Percentiles rank a stretch among this genome's conserved stretches.
Evolutionary conservation across 2,797 vertebrate genomes (phyloP).

Genomic region (Bradypus variegatus): DNA sequence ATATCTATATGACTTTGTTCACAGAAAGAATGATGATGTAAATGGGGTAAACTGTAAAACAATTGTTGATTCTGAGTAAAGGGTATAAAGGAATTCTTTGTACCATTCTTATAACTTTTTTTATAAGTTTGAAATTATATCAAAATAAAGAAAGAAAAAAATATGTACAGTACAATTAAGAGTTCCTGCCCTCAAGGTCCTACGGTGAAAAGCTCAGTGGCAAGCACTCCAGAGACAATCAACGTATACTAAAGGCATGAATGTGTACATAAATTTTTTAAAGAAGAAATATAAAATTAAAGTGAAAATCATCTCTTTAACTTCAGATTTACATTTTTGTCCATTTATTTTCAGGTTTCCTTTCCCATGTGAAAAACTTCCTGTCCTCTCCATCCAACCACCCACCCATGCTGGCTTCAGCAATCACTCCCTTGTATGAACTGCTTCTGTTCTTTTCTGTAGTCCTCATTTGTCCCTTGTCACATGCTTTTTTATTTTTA

Average conservation of each 20-base stretch:
- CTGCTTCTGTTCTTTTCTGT: neutral
- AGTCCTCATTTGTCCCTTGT: neutral
- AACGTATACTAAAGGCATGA: neutral
- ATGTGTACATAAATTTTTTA: neutral
- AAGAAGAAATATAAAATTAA: conserved; percentile 11
- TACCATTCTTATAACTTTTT: neutral
- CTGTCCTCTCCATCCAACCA: neutral
- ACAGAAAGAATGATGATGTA: neutral
- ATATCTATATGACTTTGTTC: neutral
- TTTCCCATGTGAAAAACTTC: neutral
- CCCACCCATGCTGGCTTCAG: neutral
- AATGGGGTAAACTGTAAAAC: neutral
- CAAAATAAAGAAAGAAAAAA: neutral
- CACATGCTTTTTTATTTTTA: neutral
- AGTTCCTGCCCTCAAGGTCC: neutral
- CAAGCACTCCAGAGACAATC: neutral
- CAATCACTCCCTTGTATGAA: neutral
- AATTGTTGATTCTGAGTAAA: neutral
- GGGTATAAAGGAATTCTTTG: neutral
- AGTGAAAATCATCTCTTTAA: conserved; percentile 19
- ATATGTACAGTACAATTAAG: neutral
- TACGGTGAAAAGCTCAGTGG: neutral
- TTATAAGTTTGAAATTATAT: conserved; percentile 10
- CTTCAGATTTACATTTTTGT: neutral
- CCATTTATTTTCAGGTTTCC: neutral